These are phyloP conservation scores for Paralichthys olivaceus DNA, from an alignment of 2,113 vertebrate species.

Conservation along the genomic window DNA sequence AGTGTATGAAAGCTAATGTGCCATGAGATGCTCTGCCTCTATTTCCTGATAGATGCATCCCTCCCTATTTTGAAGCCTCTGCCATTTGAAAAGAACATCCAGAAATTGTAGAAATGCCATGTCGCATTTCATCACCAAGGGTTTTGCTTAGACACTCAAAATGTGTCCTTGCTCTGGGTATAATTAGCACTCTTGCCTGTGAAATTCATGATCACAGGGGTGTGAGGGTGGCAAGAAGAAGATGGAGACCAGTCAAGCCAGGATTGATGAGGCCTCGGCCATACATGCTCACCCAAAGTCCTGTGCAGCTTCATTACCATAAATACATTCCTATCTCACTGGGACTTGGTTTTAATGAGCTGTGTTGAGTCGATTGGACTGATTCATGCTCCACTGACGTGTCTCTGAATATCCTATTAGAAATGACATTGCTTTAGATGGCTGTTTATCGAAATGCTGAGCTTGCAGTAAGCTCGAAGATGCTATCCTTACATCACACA, in stretches of 20 bases:
- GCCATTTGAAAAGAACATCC: conserved; percentile 7
- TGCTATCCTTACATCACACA: background rate
- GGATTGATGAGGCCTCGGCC: conserved; percentile 53
- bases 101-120: conserved; percentile 4
- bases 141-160: conserved; percentile 30
- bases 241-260: conserved; percentile 39
- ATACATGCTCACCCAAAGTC: conserved; percentile 19
- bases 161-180: conserved; percentile 19
- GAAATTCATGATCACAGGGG: conserved; percentile 39
- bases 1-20: conserved; percentile 65
- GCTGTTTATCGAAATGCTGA: background rate
- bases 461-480: background rate
- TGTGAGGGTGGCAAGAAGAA: conserved; percentile 39
- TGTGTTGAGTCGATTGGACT: conserved; percentile 33
- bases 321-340: conserved; percentile 33
- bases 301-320: conserved; percentile 46
- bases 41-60: conserved; percentile 23
- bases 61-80: conserved; percentile 19
- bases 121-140: conserved; percentile 8
- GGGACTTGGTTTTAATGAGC: conserved; percentile 51
- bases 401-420: background rate
- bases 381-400: conserved; percentile 25
- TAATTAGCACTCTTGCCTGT: conserved; percentile 48
- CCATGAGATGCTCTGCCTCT: conserved; percentile 42
- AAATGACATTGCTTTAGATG: background rate